Evolutionary conservation across 2,888 invertebrate species (phyloP).

Genomic region (Bursaphelenchus okinawaensis): DNA sequence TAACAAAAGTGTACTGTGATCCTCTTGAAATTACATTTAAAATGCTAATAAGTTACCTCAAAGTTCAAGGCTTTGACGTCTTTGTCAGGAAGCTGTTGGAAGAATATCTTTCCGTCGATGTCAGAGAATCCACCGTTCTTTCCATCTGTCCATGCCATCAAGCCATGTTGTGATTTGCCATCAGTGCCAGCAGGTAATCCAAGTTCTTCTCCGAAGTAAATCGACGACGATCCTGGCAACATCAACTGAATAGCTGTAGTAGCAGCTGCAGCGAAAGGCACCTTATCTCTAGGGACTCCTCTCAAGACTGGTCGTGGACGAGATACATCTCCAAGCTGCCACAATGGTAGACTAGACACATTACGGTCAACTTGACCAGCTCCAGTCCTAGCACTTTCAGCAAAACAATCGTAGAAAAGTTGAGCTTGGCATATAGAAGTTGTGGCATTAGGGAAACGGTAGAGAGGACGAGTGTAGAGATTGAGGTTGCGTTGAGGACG

Average conservation of each 20-base stretch:
- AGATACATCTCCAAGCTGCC: slow-evolving; percentile 20
- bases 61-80: slow-evolving; percentile 26
- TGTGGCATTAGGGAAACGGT: slow-evolving; percentile 8
- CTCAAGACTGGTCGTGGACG: slow-evolving; percentile 7
- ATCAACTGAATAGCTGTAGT: slow-evolving; percentile 75
- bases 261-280: slow-evolving; percentile 54
- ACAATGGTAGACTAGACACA: slow-evolving; percentile 16
- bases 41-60: slow-evolving; percentile 13
- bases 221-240: slow-evolving; percentile 76
- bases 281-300: background rate
- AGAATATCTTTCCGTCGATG: slow-evolving; percentile 13
- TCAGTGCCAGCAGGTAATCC: slow-evolving; percentile 64
- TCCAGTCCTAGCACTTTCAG: slow-evolving; percentile 7
- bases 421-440: background rate
- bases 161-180: slow-evolving; percentile 13
- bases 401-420: slow-evolving; percentile 11
- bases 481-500: background rate
- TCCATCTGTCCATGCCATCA: slow-evolving; percentile 21
- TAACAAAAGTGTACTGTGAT: too few relatives aligned
- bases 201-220: slow-evolving; percentile 82
- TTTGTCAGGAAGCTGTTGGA: slow-evolving; percentile 10
- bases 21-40: too few relatives aligned
- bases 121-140: slow-evolving; percentile 24
- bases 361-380: slow-evolving; percentile 11
- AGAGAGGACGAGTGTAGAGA: slow-evolving; percentile 9